Conservation (phyloP, 2,113 vertebrate genomes). For the Siphamia tubifer region DNA sequence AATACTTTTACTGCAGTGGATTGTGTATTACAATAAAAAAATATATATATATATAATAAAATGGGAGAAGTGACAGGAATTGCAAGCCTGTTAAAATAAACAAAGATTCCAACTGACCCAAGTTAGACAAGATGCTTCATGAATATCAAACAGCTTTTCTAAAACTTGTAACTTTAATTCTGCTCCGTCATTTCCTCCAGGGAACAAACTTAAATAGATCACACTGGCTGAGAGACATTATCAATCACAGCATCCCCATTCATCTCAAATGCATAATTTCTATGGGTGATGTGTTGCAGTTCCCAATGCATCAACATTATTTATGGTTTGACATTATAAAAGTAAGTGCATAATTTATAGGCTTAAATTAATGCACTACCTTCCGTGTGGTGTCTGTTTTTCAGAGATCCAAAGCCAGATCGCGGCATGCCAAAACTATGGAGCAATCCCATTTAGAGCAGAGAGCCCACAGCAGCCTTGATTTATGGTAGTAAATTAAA, state of each 20-base stretch:
- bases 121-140: slow-evolving; percentile 17
- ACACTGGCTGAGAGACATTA: slow-evolving; percentile 70
- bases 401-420: slow-evolving; percentile 77
- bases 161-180: slow-evolving; percentile 59
- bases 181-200: slow-evolving; percentile 62
- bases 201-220: slow-evolving; percentile 74
- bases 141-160: slow-evolving; percentile 49
- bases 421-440: slow-evolving; percentile 79
- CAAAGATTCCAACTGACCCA: slow-evolving; percentile 24
- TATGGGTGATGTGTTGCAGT: slow-evolving; percentile 75
- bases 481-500: slow-evolving; percentile 84
- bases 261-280: slow-evolving; percentile 78
- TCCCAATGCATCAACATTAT: slow-evolving; percentile 80
- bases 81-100: background rate
- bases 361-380: slow-evolving; percentile 80
- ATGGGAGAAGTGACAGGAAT: background rate
- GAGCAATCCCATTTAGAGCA: slow-evolving; percentile 78
- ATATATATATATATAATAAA: background rate
- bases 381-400: slow-evolving; percentile 79
- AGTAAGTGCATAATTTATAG: slow-evolving; percentile 84
- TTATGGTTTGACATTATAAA: slow-evolving; percentile 83
- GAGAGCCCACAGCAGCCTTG: slow-evolving; percentile 70
- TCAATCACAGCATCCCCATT: slow-evolving; percentile 75
- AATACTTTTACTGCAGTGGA: background rate
- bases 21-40: slow-evolving; percentile 6